A percentile compares a stretch with the other conserved stretches of the same genome.
These are phyloP conservation scores for Apostichopus californicus DNA, from an alignment of 35 echinoderm and acorn worm species.

Conservation along the genomic window DNA sequence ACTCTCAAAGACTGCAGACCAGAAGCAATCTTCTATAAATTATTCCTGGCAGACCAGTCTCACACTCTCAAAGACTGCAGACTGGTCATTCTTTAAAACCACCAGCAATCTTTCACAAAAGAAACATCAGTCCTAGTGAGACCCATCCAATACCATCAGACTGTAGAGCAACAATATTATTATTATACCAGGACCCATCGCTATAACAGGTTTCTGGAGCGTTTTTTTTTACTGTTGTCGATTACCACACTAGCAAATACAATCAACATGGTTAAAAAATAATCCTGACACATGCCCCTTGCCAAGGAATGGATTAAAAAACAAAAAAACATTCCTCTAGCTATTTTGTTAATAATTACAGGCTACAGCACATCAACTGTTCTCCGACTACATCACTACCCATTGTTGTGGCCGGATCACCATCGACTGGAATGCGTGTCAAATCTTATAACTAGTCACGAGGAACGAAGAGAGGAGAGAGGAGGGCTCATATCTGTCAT, in stretches of 20 bases:
- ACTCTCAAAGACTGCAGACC: too few species aligned
- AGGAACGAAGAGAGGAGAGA: conserved; percentile 27
- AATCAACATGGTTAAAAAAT: neutral
- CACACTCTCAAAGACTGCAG: too few species aligned
- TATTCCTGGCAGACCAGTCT: too few species aligned
- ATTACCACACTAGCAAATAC: neutral
- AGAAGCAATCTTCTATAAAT: too few species aligned
- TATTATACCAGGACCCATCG: neutral
- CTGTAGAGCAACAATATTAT: too few species aligned
- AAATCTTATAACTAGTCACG: conserved; percentile 35
- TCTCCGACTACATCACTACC: conserved; percentile 43
- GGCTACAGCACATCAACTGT: conserved; percentile 36
- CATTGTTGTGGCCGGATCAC: conserved; percentile 1
- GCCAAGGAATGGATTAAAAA: conserved; percentile 40
- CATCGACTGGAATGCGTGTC: conserved; percentile 38
- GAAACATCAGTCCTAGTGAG: too few species aligned
- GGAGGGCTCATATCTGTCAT: neutral
- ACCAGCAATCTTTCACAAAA: too few species aligned
- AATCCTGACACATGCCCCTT: conserved; percentile 21
- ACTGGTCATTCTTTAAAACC: too few species aligned
- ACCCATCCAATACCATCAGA: too few species aligned
- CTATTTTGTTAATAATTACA: conserved; percentile 25
- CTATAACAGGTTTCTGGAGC: neutral
- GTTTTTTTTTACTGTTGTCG: neutral
- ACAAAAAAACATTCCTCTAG: conserved; percentile 35